Evolutionary conservation across 2,888 invertebrate species (phyloP), one percentile per base, ranked within the genome.

Genomic region (Dioctria rufipes): DNA sequence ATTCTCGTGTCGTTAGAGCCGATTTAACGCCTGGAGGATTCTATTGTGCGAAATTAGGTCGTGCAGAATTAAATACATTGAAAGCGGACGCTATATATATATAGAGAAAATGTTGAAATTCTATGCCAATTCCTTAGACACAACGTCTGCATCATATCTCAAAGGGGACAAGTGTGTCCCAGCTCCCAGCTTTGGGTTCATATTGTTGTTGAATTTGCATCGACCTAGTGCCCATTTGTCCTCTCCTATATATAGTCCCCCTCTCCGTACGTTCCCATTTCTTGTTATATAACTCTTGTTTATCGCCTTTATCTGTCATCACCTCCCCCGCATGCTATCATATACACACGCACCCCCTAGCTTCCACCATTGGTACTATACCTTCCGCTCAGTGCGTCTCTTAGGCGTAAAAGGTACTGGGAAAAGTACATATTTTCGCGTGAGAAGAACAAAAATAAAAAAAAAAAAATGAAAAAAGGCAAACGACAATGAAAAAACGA

Each of bases 131-230:
- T 75, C 69, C 66, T 80, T 69, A 49, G 81, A 81, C 81, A 75
- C 25, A 25, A 25, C 49, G 54, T 63, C 77, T 80, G 81, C 79
- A 60, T 81, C 80, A 78, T 78, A 77, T 81, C 80, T 54, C 69
- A 77, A 71, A 77, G 63, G 54, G 63, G 65, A 37, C 25, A 25
- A 65, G 25, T 46, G 71, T 25, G 25, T 25, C 25, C 25, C 25
- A 25, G 25, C 25, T 25, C 25, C 25, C 25, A 25, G 25, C 25
- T 25, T 25, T 25, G 25, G 25, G 25, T 25, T 25, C 25, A 25
- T 25, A 25, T 25, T 25, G 25, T 25, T 25, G 67, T 66, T 11
- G 66, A 80, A 73, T 75, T 73, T 79, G 79, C 80, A 80, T 80
- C 71, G 40, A 69, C 58, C 69, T 39, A 69, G 6, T 58, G 60